Evolutionary conservation across 2,113 vertebrate species (phyloP).

Genomic region (Casuarius casuarius): DNA sequence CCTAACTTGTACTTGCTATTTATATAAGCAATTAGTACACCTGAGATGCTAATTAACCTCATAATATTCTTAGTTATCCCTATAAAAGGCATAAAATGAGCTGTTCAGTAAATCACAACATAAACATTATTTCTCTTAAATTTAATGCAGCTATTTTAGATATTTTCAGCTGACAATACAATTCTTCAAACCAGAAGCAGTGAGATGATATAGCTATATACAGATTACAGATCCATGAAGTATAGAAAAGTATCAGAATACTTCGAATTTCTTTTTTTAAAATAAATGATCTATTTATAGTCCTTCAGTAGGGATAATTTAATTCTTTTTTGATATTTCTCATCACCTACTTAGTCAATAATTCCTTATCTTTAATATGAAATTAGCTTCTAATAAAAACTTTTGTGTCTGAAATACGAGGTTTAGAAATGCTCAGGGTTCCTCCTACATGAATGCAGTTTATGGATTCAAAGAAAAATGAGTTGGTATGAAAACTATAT

Average conservation of each 20-base stretch:
- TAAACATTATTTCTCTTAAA: conserved; percentile 1
- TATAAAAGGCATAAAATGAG: background rate
- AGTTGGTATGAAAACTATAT: background rate
- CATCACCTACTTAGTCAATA: conserved; percentile 7
- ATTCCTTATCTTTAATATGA: conserved; percentile 41
- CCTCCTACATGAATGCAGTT: background rate
- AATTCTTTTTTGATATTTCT: conserved; percentile 25
- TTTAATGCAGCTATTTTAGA: background rate
- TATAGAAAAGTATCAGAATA: background rate
- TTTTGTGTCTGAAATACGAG: background rate
- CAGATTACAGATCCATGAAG: background rate
- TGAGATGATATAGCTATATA: background rate
- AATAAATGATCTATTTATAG: background rate
- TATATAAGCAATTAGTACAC: conserved; percentile 1
- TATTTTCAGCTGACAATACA: background rate
- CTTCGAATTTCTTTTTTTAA: background rate
- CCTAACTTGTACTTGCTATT: background rate
- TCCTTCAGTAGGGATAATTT: background rate
- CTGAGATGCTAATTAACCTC: conserved; percentile 15
- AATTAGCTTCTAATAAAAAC: conserved; percentile 8
- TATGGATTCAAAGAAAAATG: background rate
- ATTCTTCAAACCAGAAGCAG: background rate
- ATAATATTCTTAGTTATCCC: background rate
- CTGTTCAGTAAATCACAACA: background rate
- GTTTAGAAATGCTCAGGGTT: conserved; percentile 1